Evolutionary conservation across 2,888 invertebrate species (phyloP).

Genomic region (Xestia ashworthii): DNA sequence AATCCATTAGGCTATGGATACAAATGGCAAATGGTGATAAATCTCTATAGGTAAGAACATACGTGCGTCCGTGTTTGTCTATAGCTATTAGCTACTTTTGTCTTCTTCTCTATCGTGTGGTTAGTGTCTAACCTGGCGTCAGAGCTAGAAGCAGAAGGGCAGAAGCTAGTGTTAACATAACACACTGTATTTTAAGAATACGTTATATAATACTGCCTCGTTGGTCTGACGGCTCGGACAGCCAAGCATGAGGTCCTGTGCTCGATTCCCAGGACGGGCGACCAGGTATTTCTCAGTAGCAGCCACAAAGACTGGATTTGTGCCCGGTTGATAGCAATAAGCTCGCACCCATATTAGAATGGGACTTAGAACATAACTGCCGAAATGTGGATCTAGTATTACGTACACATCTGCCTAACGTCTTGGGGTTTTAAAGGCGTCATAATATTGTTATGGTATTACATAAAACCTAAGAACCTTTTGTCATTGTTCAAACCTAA

Average conservation of each 20-base stretch:
- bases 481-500: neutral
- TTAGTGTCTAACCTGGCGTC: no score
- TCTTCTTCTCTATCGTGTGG: neutral
- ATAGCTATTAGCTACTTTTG: neutral
- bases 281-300: neutral
- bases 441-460: neutral
- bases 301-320: neutral
- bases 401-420: neutral
- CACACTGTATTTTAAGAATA: neutral
- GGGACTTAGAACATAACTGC: neutral
- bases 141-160: no score
- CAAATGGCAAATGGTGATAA: constrained; percentile 49
- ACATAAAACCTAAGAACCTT: neutral
- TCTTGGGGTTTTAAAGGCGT: neutral
- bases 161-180: no score
- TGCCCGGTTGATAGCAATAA: neutral
- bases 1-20: constrained; percentile 46
- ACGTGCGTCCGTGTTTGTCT: neutral
- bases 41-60: constrained; percentile 26
- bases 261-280: neutral
- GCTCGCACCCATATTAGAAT: neutral
- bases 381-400: neutral
- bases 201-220: neutral
- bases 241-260: neutral
- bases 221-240: neutral